phyloP scores from a whole-genome alignment of 2,797 vertebrate genomes.

The Callimico goeldii region DNA sequence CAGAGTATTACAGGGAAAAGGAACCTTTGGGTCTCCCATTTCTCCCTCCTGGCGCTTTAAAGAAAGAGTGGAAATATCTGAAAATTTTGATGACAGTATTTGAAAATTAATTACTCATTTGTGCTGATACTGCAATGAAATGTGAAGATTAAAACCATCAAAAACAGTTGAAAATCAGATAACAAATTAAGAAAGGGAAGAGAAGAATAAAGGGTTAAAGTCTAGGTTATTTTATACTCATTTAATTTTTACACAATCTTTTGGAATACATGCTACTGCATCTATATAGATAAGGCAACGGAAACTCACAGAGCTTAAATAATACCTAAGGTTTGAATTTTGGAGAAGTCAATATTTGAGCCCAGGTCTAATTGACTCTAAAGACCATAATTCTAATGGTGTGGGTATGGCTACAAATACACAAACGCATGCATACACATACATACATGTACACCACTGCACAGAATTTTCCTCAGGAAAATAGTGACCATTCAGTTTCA shows the following conservation, averaged over 20 bases:
- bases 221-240: neutral
- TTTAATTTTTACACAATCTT: neutral
- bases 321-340: neutral
- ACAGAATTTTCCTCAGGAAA: neutral
- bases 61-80: neutral
- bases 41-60: neutral
- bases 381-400: neutral
- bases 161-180: neutral
- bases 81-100: neutral
- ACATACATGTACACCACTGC: fast-evolving
- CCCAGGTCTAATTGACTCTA: neutral
- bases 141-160: neutral
- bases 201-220: neutral
- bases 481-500: neutral
- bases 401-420: neutral
- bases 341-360: neutral
- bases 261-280: neutral
- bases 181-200: neutral
- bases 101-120: conserved; percentile 28
- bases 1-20: neutral
- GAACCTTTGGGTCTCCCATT: neutral
- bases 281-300: neutral
- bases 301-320: neutral
- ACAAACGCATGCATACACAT: neutral
- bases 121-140: neutral